These are phyloP conservation scores for Acronicta leporina DNA, from an alignment of 2,888 invertebrate genomes.

Conservation along the genomic window DNA sequence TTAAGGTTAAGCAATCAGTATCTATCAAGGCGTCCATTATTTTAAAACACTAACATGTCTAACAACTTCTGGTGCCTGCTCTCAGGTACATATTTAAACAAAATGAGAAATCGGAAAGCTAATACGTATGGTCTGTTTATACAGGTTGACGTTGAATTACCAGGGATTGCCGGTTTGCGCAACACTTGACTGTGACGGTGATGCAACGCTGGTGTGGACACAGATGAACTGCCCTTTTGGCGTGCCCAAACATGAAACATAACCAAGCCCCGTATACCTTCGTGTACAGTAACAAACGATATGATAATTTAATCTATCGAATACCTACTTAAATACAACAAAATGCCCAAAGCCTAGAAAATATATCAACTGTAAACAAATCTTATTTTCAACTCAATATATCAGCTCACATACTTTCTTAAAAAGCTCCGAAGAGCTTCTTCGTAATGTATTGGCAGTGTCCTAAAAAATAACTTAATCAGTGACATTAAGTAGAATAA, in stretches of 20 bases:
- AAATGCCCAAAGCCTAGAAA: too few relatives aligned
- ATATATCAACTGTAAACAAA: too few relatives aligned
- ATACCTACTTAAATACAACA: too few relatives aligned
- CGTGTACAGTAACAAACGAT: too few relatives aligned
- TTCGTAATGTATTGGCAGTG: slow-evolving; percentile 13
- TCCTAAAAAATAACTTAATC: slow-evolving; percentile 35
- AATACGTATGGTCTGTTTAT: slow-evolving; percentile 67
- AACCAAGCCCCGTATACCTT: slow-evolving; percentile 25
- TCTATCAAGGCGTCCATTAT: too few relatives aligned
- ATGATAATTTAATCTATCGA: too few relatives aligned
- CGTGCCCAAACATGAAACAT: slow-evolving; percentile 51
- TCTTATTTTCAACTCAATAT: too few relatives aligned
- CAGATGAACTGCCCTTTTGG: slow-evolving; percentile 71
- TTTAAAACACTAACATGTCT: too few relatives aligned
- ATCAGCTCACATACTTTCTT: slow-evolving; percentile 4
- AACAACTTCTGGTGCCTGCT: too few relatives aligned
- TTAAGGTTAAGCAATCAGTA: too few relatives aligned
- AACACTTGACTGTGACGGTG: slow-evolving; percentile 67
- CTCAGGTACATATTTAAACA: slow-evolving; percentile 38
- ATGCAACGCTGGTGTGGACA: slow-evolving; percentile 76
- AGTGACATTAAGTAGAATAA: slow-evolving; percentile 46
- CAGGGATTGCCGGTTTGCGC: slow-evolving; percentile 74
- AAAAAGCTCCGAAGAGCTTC: background rate
- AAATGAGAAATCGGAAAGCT: slow-evolving; percentile 62
- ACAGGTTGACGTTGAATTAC: slow-evolving; percentile 73